These are phyloP conservation scores for Amphibalanus amphitrite DNA, from an alignment of 1,140 invertebrate species.

Conservation along the genomic window DNA sequence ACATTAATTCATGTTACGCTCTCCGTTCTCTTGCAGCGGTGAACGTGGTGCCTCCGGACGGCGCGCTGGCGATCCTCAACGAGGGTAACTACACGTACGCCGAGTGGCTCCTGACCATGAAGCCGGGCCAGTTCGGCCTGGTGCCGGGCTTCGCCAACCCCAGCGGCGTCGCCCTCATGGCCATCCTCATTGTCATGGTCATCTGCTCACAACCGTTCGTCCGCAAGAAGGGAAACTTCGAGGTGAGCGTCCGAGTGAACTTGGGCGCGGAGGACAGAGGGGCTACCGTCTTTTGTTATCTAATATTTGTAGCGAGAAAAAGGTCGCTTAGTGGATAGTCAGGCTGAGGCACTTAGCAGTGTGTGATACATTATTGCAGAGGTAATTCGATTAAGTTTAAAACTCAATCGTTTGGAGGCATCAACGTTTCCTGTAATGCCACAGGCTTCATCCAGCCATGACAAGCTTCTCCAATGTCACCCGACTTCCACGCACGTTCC, in stretches of 20 bases:
- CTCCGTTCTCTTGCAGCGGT: background rate
- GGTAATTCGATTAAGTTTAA: background rate
- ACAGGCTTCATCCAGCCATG: background rate
- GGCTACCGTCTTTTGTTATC: background rate
- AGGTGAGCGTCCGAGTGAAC: constrained; percentile 37
- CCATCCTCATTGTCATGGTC: constrained; percentile 59
- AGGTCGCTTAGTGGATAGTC: too few relatives aligned
- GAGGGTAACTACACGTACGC: constrained; percentile 33
- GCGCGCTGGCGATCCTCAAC: background rate
- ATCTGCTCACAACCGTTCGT: constrained; percentile 73
- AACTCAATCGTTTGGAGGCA: background rate
- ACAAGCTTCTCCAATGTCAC: too few relatives aligned
- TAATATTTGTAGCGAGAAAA: background rate
- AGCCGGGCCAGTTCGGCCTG: constrained; percentile 53
- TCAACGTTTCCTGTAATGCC: background rate
- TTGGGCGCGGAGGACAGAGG: background rate
- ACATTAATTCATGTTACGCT: too few relatives aligned
- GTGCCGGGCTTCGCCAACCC: constrained; percentile 64
- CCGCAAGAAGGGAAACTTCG: constrained; percentile 73
- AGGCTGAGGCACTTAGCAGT: too few relatives aligned
- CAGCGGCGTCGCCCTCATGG: constrained; percentile 56
- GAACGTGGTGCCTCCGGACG: background rate
- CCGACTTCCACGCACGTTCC: too few relatives aligned
- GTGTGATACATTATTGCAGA: background rate
- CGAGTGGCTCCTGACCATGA: constrained; percentile 59